Evolutionary conservation across 92 coral and sea anemone species (phyloP).

Genomic region (Phymanthus crucifer): DNA sequence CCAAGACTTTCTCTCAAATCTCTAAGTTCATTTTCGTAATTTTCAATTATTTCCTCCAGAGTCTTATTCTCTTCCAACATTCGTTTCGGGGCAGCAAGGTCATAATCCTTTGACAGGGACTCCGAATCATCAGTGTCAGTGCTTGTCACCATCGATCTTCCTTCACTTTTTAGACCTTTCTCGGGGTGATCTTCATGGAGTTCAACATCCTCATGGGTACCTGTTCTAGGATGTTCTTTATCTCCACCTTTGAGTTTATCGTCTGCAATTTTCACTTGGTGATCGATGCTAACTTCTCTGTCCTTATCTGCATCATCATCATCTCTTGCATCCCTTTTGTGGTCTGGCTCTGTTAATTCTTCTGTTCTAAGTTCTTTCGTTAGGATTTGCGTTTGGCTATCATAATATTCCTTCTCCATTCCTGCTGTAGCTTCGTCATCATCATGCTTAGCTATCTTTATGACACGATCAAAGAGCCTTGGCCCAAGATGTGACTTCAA

Average conservation of each 20-base stretch:
- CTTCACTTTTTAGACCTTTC: neutral
- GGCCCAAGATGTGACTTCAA: slow-evolving; percentile 49
- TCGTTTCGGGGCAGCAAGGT: slow-evolving; percentile 32
- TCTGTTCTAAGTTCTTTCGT: neutral
- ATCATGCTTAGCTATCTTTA: neutral
- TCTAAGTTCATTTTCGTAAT: slow-evolving; percentile 52
- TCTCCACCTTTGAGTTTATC: neutral
- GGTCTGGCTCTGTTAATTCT: neutral
- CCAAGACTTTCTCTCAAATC: slow-evolving; percentile 26
- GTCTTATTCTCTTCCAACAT: slow-evolving; percentile 47
- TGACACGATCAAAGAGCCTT: slow-evolving; percentile 11
- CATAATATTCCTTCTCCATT: neutral
- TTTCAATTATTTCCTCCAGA: slow-evolving; percentile 51
- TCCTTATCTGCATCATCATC: neutral
- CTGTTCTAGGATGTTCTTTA: neutral
- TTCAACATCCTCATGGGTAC: too few relatives aligned
- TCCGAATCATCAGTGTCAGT: slow-evolving; percentile 9
- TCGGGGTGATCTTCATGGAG: neutral
- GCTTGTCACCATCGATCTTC: neutral
- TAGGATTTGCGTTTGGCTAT: neutral
- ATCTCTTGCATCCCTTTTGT: too few relatives aligned
- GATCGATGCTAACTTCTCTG: neutral
- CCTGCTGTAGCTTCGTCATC: neutral
- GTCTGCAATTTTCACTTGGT: neutral
- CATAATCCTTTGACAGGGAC: neutral